Evolutionary conservation across 2,113 vertebrate genomes (phyloP), one percentile per base, ranked within the genome.

Genomic region (Calyptommatus sinebrachiatus): DNA sequence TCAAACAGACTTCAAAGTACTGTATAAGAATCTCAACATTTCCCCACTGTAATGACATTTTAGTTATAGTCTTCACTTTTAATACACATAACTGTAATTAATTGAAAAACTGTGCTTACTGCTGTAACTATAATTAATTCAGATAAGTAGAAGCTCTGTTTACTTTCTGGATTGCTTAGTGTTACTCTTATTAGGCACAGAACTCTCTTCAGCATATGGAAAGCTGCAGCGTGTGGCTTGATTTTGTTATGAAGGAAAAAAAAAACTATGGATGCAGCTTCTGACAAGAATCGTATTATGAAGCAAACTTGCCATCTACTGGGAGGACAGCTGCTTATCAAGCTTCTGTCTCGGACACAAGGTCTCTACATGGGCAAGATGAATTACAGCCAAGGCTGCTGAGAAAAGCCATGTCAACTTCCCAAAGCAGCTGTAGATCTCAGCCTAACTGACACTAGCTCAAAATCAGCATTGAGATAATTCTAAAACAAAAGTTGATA

Each of bases 401-500:
- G 29, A 70, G 35, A 79, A 41, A 76, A 68, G 26, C 41, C 65
- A 11, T 16, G 45, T 31, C 45, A 50, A 7, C 61, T 76, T 76
- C 76, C 31, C 50, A 29, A 31, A 22, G n/a, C 45, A 76, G 22
- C 61, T 50, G 45, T 72, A 45, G 46, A 60, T 82, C 9, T 9
- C 70, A 73, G 57, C 10, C 48, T 71, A 73, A 22, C 24, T 46
- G 29, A 11, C 46, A 22, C 24, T 86, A 28, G 67, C 35, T 28
- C 8, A 81, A 76, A 60, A 83, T 66, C 11, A 71, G 26, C 35
- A 76, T 24, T 66, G 50, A 75, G 86, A 76, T 78, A 57, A 26
- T 85, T 87, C 28, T 78, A 71, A 84, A 89, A 83, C 61, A 79
- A 20, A 88, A 90, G 76, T 53, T 82, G 31, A 22, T 83, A 76